A percentile compares a stretch with the other conserved stretches of the same genome.
Evolutionary conservation across 2,797 vertebrate genomes (phyloP).

Genomic region (Glossophaga mutica): DNA sequence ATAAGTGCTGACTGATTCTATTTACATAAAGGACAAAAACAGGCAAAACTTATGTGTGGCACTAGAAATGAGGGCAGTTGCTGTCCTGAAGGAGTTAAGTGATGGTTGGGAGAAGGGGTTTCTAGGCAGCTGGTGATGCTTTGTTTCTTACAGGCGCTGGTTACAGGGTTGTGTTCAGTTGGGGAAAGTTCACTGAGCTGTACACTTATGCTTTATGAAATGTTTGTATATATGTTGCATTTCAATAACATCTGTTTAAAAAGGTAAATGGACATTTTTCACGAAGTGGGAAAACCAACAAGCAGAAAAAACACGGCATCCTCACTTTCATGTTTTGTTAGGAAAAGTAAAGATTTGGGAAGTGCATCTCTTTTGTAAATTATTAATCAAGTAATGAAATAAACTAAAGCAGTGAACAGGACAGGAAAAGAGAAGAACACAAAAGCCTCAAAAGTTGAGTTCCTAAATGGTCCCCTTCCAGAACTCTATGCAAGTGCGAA

Average conservation of each 20-base stretch:
- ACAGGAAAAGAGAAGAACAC: background rate
- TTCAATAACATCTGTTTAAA: background rate
- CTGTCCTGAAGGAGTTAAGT: background rate
- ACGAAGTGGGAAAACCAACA: background rate
- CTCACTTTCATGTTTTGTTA: background rate
- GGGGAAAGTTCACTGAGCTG: background rate
- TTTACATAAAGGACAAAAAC: background rate
- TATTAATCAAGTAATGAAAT: background rate
- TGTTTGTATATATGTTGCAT: background rate
- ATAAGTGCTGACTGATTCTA: background rate
- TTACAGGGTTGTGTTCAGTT: background rate
- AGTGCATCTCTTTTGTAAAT: background rate
- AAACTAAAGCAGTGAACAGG: background rate
- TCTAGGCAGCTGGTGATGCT: background rate
- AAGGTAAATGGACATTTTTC: background rate
- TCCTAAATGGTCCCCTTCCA: background rate
- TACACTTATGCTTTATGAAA: background rate
- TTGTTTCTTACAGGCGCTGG: background rate
- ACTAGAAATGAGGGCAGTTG: background rate
- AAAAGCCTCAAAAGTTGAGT: background rate
- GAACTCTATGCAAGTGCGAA: background rate
- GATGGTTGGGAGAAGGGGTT: background rate
- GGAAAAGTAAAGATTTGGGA: background rate
- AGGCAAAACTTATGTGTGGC: background rate
- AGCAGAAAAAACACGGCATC: background rate